phyloP scores from a whole-genome alignment of 1,140 invertebrate species.

The Ostrea denselamellosa region DNA sequence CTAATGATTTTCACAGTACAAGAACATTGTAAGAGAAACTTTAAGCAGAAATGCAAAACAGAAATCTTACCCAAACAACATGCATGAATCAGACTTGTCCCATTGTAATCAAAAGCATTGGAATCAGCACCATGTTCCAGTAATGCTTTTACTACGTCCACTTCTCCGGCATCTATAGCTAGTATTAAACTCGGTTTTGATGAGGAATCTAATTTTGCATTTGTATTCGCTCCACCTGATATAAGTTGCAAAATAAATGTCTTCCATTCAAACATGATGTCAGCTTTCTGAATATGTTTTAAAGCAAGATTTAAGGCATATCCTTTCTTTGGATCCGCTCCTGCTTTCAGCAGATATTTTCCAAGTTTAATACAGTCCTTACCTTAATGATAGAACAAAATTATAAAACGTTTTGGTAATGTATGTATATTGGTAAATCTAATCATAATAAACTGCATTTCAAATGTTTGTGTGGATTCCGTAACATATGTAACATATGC shows the following conservation, averaged over 20 bases:
- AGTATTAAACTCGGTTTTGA: background rate
- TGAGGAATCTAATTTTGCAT: background rate
- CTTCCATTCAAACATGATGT: background rate
- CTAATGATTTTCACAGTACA: too few species aligned
- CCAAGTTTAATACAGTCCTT: background rate
- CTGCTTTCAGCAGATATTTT: background rate
- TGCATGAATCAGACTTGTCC: background rate
- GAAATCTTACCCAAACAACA: background rate
- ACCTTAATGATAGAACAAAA: background rate
- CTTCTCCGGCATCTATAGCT: background rate
- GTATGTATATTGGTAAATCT: background rate
- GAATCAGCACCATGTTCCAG: background rate
- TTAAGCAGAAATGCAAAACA: background rate
- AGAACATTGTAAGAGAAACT: too few species aligned
- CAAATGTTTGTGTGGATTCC: too few species aligned
- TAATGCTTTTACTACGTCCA: background rate
- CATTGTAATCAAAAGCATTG: background rate
- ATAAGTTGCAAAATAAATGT: background rate
- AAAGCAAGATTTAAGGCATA: background rate
- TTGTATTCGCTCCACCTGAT: background rate
- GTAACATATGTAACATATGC: too few species aligned
- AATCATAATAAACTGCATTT: too few species aligned
- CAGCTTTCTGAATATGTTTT: background rate
- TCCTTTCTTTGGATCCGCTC: background rate
- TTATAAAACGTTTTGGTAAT: background rate